Base-by-base conservation (phyloP, 2,797 vertebrate species). In the Pseudotriccus pelzelni region DNA sequence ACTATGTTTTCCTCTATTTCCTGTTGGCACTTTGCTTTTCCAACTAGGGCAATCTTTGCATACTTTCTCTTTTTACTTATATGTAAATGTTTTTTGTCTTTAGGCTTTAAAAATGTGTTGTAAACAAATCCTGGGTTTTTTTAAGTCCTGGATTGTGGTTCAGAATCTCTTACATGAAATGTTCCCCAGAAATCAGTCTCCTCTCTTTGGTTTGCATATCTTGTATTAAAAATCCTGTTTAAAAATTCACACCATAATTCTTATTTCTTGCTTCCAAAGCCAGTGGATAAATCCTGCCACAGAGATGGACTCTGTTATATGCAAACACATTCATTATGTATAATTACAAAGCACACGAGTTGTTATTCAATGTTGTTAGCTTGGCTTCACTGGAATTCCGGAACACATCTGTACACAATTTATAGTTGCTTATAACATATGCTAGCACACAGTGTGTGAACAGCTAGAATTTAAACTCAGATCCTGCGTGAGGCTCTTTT, bases 361-460 rank as follows among this genome's bases (percentile, higher is more conserved):
- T 82, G 90, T 94, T 95, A 72, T 69, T 96, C 76, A 53, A 0
- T 81, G 66, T 75, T 93, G 84, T 86, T 94, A 87, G 53, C 85
- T 81, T 84, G 87, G 76, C 82, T 92, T 87, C 62, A 32, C 66
- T 94, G 93, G 87, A 92, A 91, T 78, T 94, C 79, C 8, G 43
- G 76, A 84, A 90, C 72, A 88, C 87, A 94, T 96, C 91, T 94
- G 93, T 75, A 95, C 85, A 86, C 87, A 86, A 81, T 94, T 95
- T 91, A 91, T 87, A 81, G 91, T 41, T 95, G 85, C 58, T 91
- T 91, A 93, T 66, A 93, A 85, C 90, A 93, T 95, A 95, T 94
- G 93, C 83, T 91, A 73, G 70, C 77, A 88, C 93, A 79, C 73
- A 93, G 69, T 7, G 6, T 91, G 87, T 81, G 85, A 96, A 79